Evolutionary conservation across 2,797 vertebrate species (phyloP), one percentile per base, ranked within the genome.

Genomic region (Myripristis jacobus): DNA sequence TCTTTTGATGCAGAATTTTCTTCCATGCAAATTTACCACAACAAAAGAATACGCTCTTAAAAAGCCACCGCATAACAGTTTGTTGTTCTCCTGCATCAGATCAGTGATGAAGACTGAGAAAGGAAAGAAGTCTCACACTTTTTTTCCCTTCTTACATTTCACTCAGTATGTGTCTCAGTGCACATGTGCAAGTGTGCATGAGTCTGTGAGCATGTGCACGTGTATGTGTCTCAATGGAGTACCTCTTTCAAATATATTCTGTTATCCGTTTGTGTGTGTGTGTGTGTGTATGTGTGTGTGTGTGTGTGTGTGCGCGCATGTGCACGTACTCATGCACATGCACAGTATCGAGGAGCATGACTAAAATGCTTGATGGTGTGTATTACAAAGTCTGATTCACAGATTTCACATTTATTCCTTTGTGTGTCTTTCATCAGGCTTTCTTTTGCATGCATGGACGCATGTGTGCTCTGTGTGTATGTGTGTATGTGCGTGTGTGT

Each of bases 371-470:
- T 36, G 34, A 36, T 36, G 12, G 0, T 2, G 6, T 19, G 22
- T 58, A 24, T 75, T 19, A 38, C 44, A 44, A 54, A 60, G 50
- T 58, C 51, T 51, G 47, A 64, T 58, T 79, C 52, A 66, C 36
- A 29, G 10, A 71, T 71, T 24, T 70, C 16, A 47, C 31, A 31
- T 55, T 44, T 38, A 12, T 43, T 4, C 29, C 2, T 3, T 2
- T 2, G 9, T 55, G 19, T 70, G 34, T 36, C 9, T 9, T 46
- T 10, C 66, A 22, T 38, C 18, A 0, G 10, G 24, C 36, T 64
- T 60, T 4, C 57, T 21, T 57, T 66, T 16, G 24, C 48, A 59
- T 10, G 10, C 47, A 21, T 50, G 21, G 19, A 24, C 12, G 22
- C 1, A 53, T 22, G 16, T 56, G 18, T 31, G 27, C 22, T 25